Base-by-base conservation (phyloP, 2,888 invertebrate species). In the Rhamphomyia laevipes region DNA sequence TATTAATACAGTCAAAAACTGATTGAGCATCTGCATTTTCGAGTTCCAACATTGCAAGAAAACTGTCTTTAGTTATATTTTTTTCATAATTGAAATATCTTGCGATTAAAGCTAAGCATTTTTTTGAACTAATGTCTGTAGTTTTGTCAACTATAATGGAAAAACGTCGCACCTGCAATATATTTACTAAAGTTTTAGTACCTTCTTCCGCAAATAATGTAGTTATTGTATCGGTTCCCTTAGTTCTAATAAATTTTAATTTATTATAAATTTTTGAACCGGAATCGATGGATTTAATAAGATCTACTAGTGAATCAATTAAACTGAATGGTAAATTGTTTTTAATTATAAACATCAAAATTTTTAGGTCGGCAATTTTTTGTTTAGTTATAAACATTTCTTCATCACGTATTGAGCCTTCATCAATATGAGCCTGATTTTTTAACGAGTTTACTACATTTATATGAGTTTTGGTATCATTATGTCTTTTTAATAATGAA, bases 1-100 rank as follows among this genome's bases (percentile, higher is more conserved):
- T 27, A 6, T 6, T 9, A 7, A 27, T 27, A 2, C 6, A 27
- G 23, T 27, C 9, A 27, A 27, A 27, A 27, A 4, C 9, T 7
- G 23, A 3, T 56, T 55, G 49, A 58, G 57, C 43, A 54, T 56
- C 21, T 48, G 56, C 38, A 58, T 55, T 18, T 56, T 53, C 31
- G 56, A 46, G 43, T 56, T 56, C 27, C 31, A 30, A 12, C 43
- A 23, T n/a, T 12, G 33, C 35, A 27, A 43, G 18, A 30, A 35
- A 49, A 17, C 30, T 31, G 18, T 27, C 45, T 37, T 37, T 45
- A n/a, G 21, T 45, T 9, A 15, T 23, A 10, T 45, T 45, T 27
- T 27, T 7, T 6, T 6, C 7, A 13, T 23, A 15, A 21, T 45
- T 23, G 15, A 18, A 45, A 23, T 45, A 37, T 45, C 45, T 13